Base-by-base conservation (phyloP, 2,888 invertebrate species). In the Ferrisia virgata region DNA sequence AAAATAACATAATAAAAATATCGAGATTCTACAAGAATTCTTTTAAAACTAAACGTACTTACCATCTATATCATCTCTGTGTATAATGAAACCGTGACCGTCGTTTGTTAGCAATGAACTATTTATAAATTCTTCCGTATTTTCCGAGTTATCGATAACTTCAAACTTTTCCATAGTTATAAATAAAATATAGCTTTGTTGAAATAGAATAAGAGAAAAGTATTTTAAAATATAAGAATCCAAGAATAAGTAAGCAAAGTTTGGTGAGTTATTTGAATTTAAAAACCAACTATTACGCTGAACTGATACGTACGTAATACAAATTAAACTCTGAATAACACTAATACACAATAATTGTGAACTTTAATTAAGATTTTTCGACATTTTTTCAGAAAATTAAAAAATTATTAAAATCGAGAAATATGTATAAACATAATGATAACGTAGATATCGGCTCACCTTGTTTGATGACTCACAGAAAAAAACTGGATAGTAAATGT, bases 241-340 rank as follows among this genome's bases (percentile, higher is more conserved):
- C 8, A 22, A 53, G 22, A 53, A 18, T 22, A 1, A 8, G 22
- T 9, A 22, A 22, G 53, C 22, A 22, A 53, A 9, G 22, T 18
- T 40, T 40, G 40, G 11, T 2, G 87, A 92, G 94, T 86, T 93
- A 95, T 88, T 95, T 96, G n/a, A n/a, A n/a, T n/a, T n/a, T n/a
- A n/a, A n/a, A n/a, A n/a, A n/a, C n/a, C n/a, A n/a, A n/a, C n/a
- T n/a, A n/a, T n/a, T n/a, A n/a, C n/a, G n/a, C n/a, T n/a, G n/a
- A n/a, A n/a, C n/a, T n/a, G n/a, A n/a, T n/a, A n/a, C 0, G 94
- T 95, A 87, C 94, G 95, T 31, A 95, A 96, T 88, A 92, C 95
- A 58, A 94, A 95, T 89, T 95, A 95, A 39, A 95, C 94, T 89
- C 91, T 96, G 88, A 92, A 93, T 86, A 94, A 94, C 87, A 94